Percentiles rank a stretch among this genome's conserved stretches.
Conservation (phyloP, 2,113 vertebrate genomes). For the Pteronura brasiliensis region DNA sequence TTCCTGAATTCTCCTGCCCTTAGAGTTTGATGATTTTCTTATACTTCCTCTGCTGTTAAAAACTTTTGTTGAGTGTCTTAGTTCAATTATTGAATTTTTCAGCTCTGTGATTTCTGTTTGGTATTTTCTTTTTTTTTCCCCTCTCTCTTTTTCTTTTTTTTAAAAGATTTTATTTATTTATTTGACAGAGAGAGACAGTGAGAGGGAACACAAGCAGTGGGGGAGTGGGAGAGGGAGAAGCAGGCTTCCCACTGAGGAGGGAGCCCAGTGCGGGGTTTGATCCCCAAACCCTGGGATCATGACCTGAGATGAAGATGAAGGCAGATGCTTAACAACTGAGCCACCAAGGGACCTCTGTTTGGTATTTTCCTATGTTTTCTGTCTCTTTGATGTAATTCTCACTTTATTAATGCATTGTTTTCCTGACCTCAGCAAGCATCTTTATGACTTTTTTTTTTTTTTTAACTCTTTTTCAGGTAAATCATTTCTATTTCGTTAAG, state of each 20-base stretch:
- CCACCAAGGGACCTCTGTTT: neutral
- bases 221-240: too few species aligned
- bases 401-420: neutral
- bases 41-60: neutral
- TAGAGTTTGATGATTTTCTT: neutral
- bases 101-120: neutral
- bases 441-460: neutral
- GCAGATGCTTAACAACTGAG: too few species aligned
- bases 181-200: too few species aligned
- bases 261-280: too few species aligned
- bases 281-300: too few species aligned
- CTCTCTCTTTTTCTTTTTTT: too few species aligned
- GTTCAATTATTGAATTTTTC: neutral
- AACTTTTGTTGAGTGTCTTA: neutral
- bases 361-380: neutral
- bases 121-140: too few species aligned
- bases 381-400: neutral
- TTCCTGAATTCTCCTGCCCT: neutral
- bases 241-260: too few species aligned
- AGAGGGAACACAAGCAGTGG: too few species aligned
- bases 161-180: too few species aligned
- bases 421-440: neutral
- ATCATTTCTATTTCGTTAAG: neutral
- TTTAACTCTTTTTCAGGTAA: neutral
- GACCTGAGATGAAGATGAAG: too few species aligned